Conservation (phyloP, 2,113 vertebrate genomes). For the Dasyprocta punctata region DNA sequence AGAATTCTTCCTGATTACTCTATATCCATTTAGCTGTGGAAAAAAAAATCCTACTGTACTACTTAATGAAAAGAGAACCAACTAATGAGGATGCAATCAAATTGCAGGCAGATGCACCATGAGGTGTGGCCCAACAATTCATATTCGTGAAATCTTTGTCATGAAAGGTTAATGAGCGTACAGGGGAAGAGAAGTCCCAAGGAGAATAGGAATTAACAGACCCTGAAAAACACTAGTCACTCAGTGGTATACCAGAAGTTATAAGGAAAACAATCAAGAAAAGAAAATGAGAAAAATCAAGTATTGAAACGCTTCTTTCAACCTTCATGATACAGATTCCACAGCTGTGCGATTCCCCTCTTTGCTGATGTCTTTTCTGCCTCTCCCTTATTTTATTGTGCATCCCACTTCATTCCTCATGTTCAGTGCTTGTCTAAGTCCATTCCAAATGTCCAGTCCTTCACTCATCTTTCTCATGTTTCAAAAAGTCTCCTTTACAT, state of each 20-base stretch:
- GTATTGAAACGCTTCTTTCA: not conserved
- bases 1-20: constrained; percentile 79
- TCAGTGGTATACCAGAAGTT: not conserved
- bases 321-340: not conserved
- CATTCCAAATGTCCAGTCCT: not conserved
- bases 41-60: constrained; percentile 57
- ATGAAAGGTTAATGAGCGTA: not conserved
- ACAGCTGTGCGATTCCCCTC: fast-evolving
- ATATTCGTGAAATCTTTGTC: not conserved
- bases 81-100: constrained; percentile 62
- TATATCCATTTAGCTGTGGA: constrained; percentile 69
- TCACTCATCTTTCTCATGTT: not conserved
- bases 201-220: not conserved
- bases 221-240: not conserved
- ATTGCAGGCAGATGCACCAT: constrained; percentile 47
- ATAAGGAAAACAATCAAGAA: not conserved
- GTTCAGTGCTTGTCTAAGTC: not conserved
- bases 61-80: constrained; percentile 71
- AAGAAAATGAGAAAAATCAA: not conserved
- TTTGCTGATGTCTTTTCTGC: not conserved
- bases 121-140: constrained; percentile 25
- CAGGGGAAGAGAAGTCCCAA: not conserved
- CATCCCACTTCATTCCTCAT: not conserved
- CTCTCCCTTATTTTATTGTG: not conserved
- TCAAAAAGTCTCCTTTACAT: not conserved